phyloP scores from a whole-genome alignment of 2,113 vertebrate species.

The Nansenia antarctica region DNA sequence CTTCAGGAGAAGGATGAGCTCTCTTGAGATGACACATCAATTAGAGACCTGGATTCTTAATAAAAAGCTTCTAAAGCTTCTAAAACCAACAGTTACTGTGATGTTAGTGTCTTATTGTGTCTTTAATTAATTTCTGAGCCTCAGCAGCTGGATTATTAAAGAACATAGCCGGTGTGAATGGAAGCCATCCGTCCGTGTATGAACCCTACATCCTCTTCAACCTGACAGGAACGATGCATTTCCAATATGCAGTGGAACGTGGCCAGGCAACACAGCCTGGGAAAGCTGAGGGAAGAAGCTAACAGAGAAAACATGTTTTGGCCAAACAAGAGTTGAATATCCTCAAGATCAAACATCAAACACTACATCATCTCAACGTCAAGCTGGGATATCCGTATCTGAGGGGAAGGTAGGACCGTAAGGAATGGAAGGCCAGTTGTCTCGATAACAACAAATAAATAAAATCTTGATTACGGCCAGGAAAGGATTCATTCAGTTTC shows the following conservation, averaged over 20 bases:
- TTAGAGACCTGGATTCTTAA: neutral
- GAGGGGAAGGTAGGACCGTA: neutral
- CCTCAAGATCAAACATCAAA: neutral
- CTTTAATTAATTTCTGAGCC: neutral
- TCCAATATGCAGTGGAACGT: conserved; percentile 20
- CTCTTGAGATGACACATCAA: neutral
- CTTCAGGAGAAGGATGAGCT: no score
- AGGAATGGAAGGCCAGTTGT: neutral
- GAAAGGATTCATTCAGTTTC: no score
- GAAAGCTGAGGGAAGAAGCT: conserved; percentile 1
- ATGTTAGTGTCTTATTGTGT: neutral
- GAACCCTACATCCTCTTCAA: neutral
- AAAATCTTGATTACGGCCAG: no score
- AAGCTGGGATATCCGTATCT: neutral
- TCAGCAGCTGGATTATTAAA: neutral
- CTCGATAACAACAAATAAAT: no score
- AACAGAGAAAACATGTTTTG: neutral
- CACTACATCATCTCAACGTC: neutral
- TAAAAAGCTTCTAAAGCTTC: neutral
- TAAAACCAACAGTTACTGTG: neutral
- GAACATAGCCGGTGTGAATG: neutral
- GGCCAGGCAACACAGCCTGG: conserved; percentile 22
- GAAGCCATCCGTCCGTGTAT: neutral
- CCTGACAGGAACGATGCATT: neutral
- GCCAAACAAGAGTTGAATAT: neutral